These are phyloP conservation scores for Hystrix cristata DNA, from an alignment of 2,113 vertebrate species.

Conservation along the genomic window DNA sequence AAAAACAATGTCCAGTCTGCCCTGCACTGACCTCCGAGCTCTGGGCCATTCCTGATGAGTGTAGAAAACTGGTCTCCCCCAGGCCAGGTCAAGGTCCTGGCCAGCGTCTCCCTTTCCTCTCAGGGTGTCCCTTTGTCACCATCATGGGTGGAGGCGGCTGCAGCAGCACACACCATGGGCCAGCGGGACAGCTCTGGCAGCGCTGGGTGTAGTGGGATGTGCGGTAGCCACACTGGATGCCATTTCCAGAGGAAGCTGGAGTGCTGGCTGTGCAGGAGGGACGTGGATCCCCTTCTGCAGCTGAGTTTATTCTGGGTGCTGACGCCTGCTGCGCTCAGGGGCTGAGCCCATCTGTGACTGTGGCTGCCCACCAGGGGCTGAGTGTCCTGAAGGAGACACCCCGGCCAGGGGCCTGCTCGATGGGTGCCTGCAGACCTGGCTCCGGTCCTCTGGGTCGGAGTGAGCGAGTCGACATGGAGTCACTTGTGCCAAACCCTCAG, in stretches of 20 bases:
- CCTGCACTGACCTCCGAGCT: too few relatives aligned
- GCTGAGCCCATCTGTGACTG: background rate
- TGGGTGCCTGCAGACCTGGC: too few relatives aligned
- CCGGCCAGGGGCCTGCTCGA: background rate
- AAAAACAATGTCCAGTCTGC: background rate
- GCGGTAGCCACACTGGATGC: fast-evolving
- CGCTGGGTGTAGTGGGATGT: background rate
- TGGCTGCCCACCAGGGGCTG: background rate
- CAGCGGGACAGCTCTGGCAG: fast-evolving
- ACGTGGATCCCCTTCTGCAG: background rate
- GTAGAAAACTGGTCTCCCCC: background rate
- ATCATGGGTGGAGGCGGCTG: background rate
- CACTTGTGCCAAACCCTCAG: background rate
- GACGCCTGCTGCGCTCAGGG: background rate
- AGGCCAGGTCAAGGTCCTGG: too few relatives aligned
- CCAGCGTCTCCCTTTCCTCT: background rate
- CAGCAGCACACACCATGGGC: fast-evolving
- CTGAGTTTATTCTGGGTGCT: background rate
- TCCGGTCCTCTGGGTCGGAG: background rate
- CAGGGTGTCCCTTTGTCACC: background rate
- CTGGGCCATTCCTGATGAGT: background rate
- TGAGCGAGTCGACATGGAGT: background rate
- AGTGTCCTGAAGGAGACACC: background rate
- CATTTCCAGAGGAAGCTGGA: background rate
- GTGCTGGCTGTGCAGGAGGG: fast-evolving